phyloP scores from a whole-genome alignment of 2,113 vertebrate genomes.

The Pitta sordida region DNA sequence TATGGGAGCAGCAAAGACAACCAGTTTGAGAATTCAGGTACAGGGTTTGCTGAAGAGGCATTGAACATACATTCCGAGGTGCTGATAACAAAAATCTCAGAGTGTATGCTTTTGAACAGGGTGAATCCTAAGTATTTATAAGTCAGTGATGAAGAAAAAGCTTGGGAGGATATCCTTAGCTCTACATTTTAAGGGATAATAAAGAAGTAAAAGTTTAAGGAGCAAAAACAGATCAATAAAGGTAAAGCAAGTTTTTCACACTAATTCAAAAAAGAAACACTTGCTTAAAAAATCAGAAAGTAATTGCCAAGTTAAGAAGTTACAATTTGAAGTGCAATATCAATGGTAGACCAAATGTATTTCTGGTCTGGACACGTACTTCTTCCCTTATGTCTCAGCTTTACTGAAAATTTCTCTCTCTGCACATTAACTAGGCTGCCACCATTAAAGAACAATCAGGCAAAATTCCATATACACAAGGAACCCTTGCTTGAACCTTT shows the following conservation, averaged over 20 bases:
- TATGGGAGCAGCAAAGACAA: background rate
- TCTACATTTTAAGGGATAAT: background rate
- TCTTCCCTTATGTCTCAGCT: background rate
- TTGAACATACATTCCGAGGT: background rate
- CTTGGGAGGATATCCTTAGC: background rate
- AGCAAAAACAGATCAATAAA: background rate
- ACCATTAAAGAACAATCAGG: background rate
- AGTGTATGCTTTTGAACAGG: background rate
- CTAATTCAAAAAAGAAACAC: background rate
- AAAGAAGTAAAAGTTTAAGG: background rate
- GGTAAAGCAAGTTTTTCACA: background rate
- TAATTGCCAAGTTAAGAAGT: background rate
- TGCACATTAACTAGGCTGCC: background rate
- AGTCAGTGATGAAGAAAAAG: background rate
- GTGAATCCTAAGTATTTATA: background rate
- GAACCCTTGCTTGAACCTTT: background rate
- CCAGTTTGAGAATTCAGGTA: background rate
- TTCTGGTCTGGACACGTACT: background rate
- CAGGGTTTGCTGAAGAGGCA: background rate
- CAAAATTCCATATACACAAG: background rate
- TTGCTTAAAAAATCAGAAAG: background rate
- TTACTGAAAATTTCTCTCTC: background rate
- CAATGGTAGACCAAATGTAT: background rate
- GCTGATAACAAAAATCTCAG: background rate
- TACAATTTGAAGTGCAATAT: background rate